Conservation (phyloP, 1,140 invertebrate species). For the Drosophila nebulosa region DNA sequence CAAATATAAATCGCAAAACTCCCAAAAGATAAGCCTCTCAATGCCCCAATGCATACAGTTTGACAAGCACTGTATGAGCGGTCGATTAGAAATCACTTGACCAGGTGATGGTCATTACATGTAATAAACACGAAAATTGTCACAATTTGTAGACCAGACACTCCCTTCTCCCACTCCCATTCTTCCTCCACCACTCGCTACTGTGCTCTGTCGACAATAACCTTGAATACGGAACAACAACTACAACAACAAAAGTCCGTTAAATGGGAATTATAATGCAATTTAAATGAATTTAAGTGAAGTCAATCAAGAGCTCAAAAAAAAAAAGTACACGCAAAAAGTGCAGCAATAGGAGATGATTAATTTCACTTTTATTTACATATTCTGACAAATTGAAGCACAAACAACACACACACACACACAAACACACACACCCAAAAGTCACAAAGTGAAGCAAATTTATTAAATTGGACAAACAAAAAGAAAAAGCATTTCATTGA, state of each 20-base stretch:
- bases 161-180: no score
- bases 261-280: slow-evolving; percentile 59
- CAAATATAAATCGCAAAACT: background rate
- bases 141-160: slow-evolving; percentile 29
- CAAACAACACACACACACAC: slow-evolving; percentile 27
- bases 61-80: background rate
- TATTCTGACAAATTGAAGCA: slow-evolving; percentile 46
- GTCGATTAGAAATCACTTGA: slow-evolving; percentile 1
- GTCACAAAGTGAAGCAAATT: slow-evolving; percentile 25
- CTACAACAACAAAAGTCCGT: background rate
- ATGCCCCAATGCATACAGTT: background rate
- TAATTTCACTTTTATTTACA: slow-evolving; percentile 70
- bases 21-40: background rate
- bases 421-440: slow-evolving; percentile 1
- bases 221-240: slow-evolving; percentile 48
- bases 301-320: background rate
- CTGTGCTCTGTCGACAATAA: background rate
- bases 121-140: slow-evolving; percentile 17
- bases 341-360: slow-evolving; percentile 25
- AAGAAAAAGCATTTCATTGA: background rate
- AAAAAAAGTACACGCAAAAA: background rate
- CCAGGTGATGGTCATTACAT: background rate
- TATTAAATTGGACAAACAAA: slow-evolving; percentile 17
- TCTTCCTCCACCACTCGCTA: no score
- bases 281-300: slow-evolving; percentile 34